Evolutionary conservation across 2,888 invertebrate species (phyloP).

Genomic region (Plebejus melissa): DNA sequence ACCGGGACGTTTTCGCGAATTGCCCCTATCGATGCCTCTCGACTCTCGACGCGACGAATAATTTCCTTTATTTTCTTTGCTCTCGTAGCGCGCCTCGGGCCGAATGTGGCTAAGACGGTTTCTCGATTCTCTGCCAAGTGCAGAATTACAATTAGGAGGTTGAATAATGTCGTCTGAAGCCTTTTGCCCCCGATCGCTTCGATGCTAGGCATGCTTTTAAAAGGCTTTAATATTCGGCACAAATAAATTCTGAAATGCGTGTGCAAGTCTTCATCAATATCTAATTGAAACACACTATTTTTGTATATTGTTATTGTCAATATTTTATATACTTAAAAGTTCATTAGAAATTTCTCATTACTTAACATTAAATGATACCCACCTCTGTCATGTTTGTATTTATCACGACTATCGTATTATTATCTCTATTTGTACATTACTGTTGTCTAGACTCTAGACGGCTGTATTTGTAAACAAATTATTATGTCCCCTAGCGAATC

Average conservation of each 20-base stretch:
- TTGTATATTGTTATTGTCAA: not conserved
- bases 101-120: slow-evolving; percentile 47
- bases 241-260: not conserved
- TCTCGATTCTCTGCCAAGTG: slow-evolving; percentile 25
- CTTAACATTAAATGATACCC: not conserved
- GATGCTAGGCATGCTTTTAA: not conserved
- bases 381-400: not conserved
- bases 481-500: not conserved
- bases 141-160: slow-evolving; percentile 39
- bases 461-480: not conserved
- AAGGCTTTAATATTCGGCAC: not conserved
- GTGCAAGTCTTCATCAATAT: not conserved
- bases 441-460: slow-evolving; percentile 3
- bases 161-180: slow-evolving; percentile 30
- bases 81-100: slow-evolving; percentile 45
- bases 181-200: not conserved
- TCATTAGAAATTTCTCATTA: not conserved
- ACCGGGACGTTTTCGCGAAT: slow-evolving; percentile 58
- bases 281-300: not conserved
- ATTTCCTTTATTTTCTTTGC: slow-evolving; percentile 61
- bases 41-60: slow-evolving; percentile 53
- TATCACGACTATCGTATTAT: not conserved
- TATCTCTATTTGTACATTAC: not conserved
- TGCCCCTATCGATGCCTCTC: slow-evolving; percentile 61
- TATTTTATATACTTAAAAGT: not conserved